Conservation (phyloP, 2,888 invertebrate species). For the Gnatocerus cornutus region DNA sequence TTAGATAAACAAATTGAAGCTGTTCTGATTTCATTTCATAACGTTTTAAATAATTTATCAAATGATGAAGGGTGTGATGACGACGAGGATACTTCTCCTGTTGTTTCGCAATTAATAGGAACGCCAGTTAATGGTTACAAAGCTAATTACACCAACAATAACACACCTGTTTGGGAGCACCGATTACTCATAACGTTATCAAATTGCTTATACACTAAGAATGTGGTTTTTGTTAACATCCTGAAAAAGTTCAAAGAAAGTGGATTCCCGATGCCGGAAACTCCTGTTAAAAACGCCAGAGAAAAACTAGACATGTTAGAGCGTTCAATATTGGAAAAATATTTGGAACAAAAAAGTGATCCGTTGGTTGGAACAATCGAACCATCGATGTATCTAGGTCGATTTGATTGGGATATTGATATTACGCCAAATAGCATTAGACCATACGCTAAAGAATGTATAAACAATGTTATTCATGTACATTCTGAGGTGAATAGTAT, state of each 20-base stretch:
- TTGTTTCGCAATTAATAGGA: constrained; percentile 78
- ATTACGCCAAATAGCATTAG: constrained; percentile 84
- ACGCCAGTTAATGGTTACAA: constrained; percentile 72
- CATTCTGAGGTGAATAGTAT: constrained; percentile 85
- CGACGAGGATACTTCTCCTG: constrained; percentile 72
- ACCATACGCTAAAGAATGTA: constrained; percentile 92
- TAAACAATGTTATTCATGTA: constrained; percentile 86
- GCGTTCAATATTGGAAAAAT: constrained; percentile 82
- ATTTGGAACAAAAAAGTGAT: constrained; percentile 93
- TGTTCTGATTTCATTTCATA: constrained; percentile 77
- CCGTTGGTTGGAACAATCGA: constrained; percentile 97
- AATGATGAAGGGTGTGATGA: constrained; percentile 80
- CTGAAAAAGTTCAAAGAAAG: constrained; percentile 79
- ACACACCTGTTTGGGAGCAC: constrained; percentile 82
- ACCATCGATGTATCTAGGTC: constrained; percentile 94
- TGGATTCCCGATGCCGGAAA: constrained; percentile 82
- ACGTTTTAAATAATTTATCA: constrained; percentile 83
- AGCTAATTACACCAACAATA: constrained; percentile 58
- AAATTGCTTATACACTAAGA: constrained; percentile 90
- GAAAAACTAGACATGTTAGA: constrained; percentile 77
- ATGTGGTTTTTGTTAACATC: constrained; percentile 82
- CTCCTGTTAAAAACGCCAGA: constrained; percentile 80
- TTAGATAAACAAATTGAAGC: constrained; percentile 74
- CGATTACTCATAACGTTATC: constrained; percentile 89
- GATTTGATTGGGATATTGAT: constrained; percentile 89